These are phyloP conservation scores for Andrena flavipes DNA, from an alignment of 2,888 invertebrate genomes.

Conservation along the genomic window DNA sequence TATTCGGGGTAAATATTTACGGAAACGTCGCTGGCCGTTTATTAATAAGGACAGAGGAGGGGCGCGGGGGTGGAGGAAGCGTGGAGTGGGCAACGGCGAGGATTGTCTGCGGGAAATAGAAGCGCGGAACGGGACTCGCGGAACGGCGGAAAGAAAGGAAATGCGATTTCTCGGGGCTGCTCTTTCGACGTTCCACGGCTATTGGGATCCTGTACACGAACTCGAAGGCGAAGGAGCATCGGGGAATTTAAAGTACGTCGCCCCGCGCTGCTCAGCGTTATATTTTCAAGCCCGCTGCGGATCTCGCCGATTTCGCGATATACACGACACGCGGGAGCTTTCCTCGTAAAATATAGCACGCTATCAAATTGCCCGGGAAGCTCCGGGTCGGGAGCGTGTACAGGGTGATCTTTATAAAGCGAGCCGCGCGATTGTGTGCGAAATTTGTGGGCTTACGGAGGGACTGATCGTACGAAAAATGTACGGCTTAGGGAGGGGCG, in stretches of 20 bases:
- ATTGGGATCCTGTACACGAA: slow-evolving; percentile 64
- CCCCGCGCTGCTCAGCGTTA: slow-evolving; percentile 44
- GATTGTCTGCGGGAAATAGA: slow-evolving; percentile 13
- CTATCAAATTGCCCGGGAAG: slow-evolving; percentile 64
- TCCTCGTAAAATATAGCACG: slow-evolving; percentile 66
- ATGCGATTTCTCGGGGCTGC: slow-evolving; percentile 47
- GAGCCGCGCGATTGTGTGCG: slow-evolving; percentile 1
- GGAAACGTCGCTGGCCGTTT: slow-evolving; percentile 42
- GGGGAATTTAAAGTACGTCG: slow-evolving; percentile 61
- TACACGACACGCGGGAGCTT: slow-evolving; percentile 54
- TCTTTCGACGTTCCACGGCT: slow-evolving; percentile 31
- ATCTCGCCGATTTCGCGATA: slow-evolving; percentile 70
- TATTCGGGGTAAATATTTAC: slow-evolving; percentile 47
- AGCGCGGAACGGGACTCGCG: slow-evolving; percentile 10
- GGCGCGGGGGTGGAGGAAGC: too few species aligned
- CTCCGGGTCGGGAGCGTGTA: slow-evolving; percentile 1
- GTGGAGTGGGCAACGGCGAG: background rate
- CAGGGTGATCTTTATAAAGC: slow-evolving; percentile 21
- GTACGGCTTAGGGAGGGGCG: background rate
- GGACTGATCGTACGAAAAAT: slow-evolving; percentile 8
- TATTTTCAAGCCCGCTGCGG: slow-evolving; percentile 63
- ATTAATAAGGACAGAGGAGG: slow-evolving; percentile 31
- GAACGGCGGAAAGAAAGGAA: slow-evolving; percentile 35
- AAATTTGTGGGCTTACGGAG: slow-evolving; percentile 3
- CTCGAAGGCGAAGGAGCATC: slow-evolving; percentile 52